Base-by-base conservation (phyloP, 2,113 vertebrate genomes). In the Zeus faber region DNA sequence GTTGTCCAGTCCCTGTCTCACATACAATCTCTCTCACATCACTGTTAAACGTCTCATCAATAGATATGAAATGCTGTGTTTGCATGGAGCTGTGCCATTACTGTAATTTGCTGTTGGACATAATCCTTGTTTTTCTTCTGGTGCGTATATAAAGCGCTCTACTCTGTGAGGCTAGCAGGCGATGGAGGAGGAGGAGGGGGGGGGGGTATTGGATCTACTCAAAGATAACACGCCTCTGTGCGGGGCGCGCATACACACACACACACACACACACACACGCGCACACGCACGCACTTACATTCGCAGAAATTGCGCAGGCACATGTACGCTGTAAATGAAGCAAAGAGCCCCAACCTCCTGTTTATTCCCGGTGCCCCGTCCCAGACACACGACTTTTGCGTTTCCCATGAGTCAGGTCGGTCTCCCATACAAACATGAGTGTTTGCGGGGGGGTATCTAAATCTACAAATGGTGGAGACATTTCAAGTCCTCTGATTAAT, bases 41-140 rank as follows among this genome's bases (percentile, higher is more conserved):
- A 51, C 45, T 45, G 67, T 62, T 64, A 64, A 64, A 65, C 40
- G 45, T 74, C 51, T 81, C 66, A 70, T 70, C 58, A 56, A 53
- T 61, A 71, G 70, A 74, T 80, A 69, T 73, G 72, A 62, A 68
- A 40, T 65, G 70, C 62, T 78, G 65, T 53, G 56, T 77, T 49
- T 62, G 58, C 10, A 56, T 53, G 54, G 37, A 70, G 77, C 65
- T 74, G 67, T 71, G 69, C 67, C 55, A 60, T 47, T 16, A 24
- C 10, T 51, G 58, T 65, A 58, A 68, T 69, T 63, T 37, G 50
- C 21, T 35, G 68, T 22, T 43, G 65, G 53, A 54, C 66, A 74
- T 49, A 27, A 48, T 66, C 48, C 62, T n/a, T 54, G 51, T 49
- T 23, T 29, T 46, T 33, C 23, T 64, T 47, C 53, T 66, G n/a